Percentiles rank a stretch among this genome's conserved stretches.
Conservation (phyloP, 2,797 vertebrate genomes). For the Melanogrammus aeglefinus region DNA sequence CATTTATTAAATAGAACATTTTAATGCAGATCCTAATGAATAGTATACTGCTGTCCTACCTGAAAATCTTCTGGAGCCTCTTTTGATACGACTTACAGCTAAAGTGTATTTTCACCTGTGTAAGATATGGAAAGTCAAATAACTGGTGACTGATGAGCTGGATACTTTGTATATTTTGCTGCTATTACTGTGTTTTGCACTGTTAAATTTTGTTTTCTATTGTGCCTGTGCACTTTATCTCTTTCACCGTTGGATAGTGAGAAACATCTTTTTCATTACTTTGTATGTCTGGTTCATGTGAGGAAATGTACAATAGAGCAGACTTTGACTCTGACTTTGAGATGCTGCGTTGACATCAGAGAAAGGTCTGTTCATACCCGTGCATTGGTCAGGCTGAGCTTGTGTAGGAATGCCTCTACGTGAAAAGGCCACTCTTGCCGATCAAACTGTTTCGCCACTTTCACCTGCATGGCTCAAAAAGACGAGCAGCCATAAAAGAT, state of each 20-base stretch:
- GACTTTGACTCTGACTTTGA: too few species aligned
- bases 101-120: conserved; percentile 62
- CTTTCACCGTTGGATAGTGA: too few species aligned
- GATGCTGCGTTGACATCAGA: not conserved
- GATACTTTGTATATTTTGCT: too few species aligned
- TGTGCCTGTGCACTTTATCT: too few species aligned
- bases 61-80: conserved; percentile 41
- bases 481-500: not conserved
- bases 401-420: conserved; percentile 54
- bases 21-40: not conserved
- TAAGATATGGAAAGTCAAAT: conserved; percentile 8
- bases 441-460: conserved; percentile 21
- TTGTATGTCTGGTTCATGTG: too few species aligned
- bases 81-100: conserved; percentile 42
- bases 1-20: not conserved
- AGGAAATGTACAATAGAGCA: too few species aligned
- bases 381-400: conserved; percentile 61
- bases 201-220: too few species aligned
- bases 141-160: not conserved
- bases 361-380: conserved; percentile 43
- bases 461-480: conserved; percentile 46
- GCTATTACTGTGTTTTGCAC: too few species aligned
- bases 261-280: too few species aligned
- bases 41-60: conserved; percentile 43
- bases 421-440: conserved; percentile 34